Evolutionary conservation across 2,113 vertebrate species (phyloP), one percentile per base, ranked within the genome.

Genomic region (Phrynocephalus versicolor): DNA sequence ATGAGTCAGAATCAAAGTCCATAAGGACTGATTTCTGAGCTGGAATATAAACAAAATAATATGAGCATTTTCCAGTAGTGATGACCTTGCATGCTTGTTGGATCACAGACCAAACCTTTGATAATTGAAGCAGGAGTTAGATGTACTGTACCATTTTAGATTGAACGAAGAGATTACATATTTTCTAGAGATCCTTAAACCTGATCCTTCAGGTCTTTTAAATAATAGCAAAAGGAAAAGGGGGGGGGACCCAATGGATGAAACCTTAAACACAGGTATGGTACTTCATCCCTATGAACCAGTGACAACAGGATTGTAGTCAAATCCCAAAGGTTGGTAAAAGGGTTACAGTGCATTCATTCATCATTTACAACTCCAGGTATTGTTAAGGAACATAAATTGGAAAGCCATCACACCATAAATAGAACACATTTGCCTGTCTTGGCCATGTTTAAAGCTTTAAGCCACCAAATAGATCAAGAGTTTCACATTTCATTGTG

Each of bases 401-500:
- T 37, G 25, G n/a, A 78, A 62, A 58, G 37, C 41, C 51, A 33
- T 74, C 62, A 58, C 67, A 19, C 45, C 30, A 58, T 25, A 75
- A 75, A 80, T 27, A 79, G 30, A 41, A 73, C 41, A 27, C 4
- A 39, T 45, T 71, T 75, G 10, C 30, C 71, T 39, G 39, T 75
- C 60, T 19, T 41, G 33, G 2, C 16, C 51, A 33, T 69, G 58
- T 67, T 80, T 79, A 80, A 35, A 58, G 19, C 27, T 80, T 67
- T 67, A 67, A 80, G 27, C 35, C 70, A 80, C 82, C 82, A 84
- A 58, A 78, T 80, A 45, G 70, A 91, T 72, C 3, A 74, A 1
- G 79, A 13, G 57, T 81, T 89, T 86, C 82, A 27, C 12, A 35
- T 92, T 92, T 87, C 51, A 45, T 12, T 76, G 16, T 45, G 13